Evolutionary conservation across 2,888 invertebrate genomes (phyloP), one percentile per base, ranked within the genome.

Genomic region (Thysanoteuthis rhombus): DNA sequence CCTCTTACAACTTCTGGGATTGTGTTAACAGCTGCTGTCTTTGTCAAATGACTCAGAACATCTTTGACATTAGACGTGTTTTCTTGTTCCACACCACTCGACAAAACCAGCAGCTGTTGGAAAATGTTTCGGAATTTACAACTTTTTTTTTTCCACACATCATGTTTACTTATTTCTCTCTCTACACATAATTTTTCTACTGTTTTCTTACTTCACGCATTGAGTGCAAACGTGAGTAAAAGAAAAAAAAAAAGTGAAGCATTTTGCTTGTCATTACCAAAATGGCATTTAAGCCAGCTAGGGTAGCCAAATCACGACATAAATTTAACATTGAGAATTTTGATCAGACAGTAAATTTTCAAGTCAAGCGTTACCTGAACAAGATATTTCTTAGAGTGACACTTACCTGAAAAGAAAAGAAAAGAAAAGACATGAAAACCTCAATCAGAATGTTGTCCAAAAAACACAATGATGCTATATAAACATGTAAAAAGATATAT

Each of bases 21-120:
- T 75, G 75, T 75, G n/a, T 75, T 75, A 75, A 75, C 75, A 75
- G 75, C 75, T 75, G 75, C 75, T 19, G 16, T n/a, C 75, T n/a
- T 75, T 75, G 75, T 75, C 75, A 75, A 75, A 75, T 75, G 75
- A 75, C 75, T 75, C 75, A n/a, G 75, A 75, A 75, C 75, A 75
- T 75, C 75, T 75, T 75, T 75, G 75, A 75, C 75, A n/a, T 75
- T 75, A 75, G n/a, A 75, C 19, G n/a, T n/a, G 75, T 75, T 75
- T 75, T 75, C 75, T n/a, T 75, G 75, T 75, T n/a, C 75, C 75
- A 75, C 36, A n/a, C 10, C n/a, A 75, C 36, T 75, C 75, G 10
- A 75, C 75, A 75, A n/a, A 75, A 75, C 75, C 75, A 75, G 75
- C 75, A 75, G 75, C 75, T 75, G 75, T 75, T 36, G 75, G 75